phyloP scores from a whole-genome alignment of 2,113 vertebrate species.

The Oreochromis spilurus region DNA sequence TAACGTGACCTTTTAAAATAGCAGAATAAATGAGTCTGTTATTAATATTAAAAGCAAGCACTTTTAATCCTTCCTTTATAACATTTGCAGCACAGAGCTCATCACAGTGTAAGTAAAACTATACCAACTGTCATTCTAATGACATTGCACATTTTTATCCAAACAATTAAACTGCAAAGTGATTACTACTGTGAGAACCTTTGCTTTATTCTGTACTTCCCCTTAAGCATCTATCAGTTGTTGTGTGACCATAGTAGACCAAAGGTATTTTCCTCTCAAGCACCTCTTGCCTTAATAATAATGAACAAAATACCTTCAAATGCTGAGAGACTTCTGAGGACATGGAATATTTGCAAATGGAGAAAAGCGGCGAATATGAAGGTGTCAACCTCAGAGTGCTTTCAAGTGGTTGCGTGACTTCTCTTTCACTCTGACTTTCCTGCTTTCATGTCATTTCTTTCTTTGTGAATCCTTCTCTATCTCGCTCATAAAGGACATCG shows the following conservation, averaged over 20 bases:
- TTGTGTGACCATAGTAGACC: conserved; percentile 10
- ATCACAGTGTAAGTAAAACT: neutral
- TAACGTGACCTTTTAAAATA: too few species aligned
- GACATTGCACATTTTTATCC: neutral
- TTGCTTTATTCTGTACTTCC: conserved; percentile 41
- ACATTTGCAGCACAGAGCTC: neutral
- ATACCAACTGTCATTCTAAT: neutral
- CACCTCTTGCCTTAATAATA: conserved; percentile 28
- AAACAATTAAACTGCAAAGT: neutral
- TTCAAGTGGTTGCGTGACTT: conserved; percentile 77
- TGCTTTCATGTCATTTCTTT: conserved; percentile 69
- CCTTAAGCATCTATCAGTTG: conserved; percentile 15
- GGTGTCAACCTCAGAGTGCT: conserved; percentile 77
- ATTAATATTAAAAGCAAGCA: neutral
- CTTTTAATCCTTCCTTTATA: neutral
- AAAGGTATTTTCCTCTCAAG: conserved; percentile 50
- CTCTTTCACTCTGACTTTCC: conserved; percentile 76
- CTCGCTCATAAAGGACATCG: conserved; percentile 75
- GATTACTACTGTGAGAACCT: conserved; percentile 18
- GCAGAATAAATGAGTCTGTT: neutral
- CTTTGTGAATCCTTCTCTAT: conserved; percentile 73
- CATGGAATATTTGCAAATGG: conserved; percentile 70
- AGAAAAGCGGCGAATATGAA: conserved; percentile 56
- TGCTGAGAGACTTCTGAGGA: conserved; percentile 34
- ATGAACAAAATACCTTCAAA: conserved; percentile 47